Percentiles rank a stretch among this genome's conserved stretches.
Conservation (phyloP, 2,888 invertebrate genomes). For the Drosophila melanocephala region DNA sequence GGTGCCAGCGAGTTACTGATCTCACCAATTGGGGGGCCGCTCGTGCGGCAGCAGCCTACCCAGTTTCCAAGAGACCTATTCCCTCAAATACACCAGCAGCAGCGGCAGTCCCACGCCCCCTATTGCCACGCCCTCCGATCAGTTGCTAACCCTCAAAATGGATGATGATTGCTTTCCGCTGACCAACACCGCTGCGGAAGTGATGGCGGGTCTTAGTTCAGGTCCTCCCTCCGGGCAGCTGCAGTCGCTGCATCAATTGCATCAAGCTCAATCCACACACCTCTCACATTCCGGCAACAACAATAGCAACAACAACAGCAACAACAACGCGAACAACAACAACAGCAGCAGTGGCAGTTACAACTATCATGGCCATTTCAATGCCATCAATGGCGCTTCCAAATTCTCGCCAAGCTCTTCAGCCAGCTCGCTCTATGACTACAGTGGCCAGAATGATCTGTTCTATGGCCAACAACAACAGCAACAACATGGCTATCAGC, state of each 20-base stretch:
- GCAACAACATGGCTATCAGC: conserved; percentile 75
- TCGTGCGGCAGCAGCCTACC: conserved; percentile 89
- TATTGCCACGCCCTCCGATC: conserved; percentile 66
- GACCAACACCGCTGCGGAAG: conserved; percentile 81
- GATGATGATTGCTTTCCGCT: conserved; percentile 94
- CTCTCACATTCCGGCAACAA: conserved; percentile 39
- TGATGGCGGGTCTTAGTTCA: conserved; percentile 60
- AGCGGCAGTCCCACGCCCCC: conserved; percentile 62
- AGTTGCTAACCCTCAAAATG: conserved; percentile 91
- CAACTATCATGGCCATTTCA: conserved; percentile 85
- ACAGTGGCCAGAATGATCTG: conserved; percentile 71
- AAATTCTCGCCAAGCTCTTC: conserved; percentile 81
- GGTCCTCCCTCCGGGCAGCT: conserved; percentile 62
- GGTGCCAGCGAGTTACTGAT: conserved; percentile 66
- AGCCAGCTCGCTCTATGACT: conserved; percentile 85
- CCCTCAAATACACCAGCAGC: conserved; percentile 89
- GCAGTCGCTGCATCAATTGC: conserved; percentile 43
- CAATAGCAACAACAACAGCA: not conserved
- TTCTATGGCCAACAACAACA: conserved; percentile 67
- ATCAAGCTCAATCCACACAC: conserved; percentile 51
- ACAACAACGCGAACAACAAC: conserved; percentile 45
- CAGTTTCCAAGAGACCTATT: conserved; percentile 95
- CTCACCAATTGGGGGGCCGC: conserved; percentile 77
- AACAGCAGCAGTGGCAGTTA: conserved; percentile 68
- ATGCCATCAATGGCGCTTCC: conserved; percentile 78